Evolutionary conservation across 2,113 vertebrate species (phyloP).

Genomic region (Cephalopholis sonnerati): DNA sequence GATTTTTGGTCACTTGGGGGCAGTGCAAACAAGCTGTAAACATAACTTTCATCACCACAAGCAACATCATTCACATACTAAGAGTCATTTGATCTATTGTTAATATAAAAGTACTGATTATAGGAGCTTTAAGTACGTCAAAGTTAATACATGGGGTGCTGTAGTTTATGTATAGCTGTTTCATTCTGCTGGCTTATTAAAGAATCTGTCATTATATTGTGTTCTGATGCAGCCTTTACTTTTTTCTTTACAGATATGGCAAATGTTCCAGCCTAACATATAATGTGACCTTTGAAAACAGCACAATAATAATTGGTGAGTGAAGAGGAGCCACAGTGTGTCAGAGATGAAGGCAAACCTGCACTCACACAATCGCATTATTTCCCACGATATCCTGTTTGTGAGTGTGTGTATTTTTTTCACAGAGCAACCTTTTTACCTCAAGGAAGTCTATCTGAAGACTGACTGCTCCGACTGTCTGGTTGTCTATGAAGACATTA

Average conservation of each 20-base stretch:
- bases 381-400: too few relatives aligned
- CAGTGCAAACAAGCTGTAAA: too few relatives aligned
- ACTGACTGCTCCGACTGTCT: constrained; percentile 68
- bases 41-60: not conserved
- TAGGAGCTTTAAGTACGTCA: too few relatives aligned
- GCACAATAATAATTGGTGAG: constrained; percentile 71
- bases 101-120: too few relatives aligned
- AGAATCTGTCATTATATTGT: too few relatives aligned
- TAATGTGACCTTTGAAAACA: constrained; percentile 75
- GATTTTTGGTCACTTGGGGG: not conserved
- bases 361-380: not conserved
- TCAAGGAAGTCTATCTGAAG: constrained; percentile 70
- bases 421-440: constrained; percentile 72
- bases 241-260: constrained; percentile 38
- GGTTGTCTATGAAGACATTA: constrained; percentile 59
- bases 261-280: constrained; percentile 56
- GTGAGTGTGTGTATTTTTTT: constrained; percentile 11
- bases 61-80: too few relatives aligned
- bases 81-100: not conserved
- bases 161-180: too few relatives aligned
- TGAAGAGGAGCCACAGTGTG: not conserved
- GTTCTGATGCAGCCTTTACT: not conserved
- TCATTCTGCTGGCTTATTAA: too few relatives aligned
- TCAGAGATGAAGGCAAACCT: not conserved
- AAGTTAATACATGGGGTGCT: too few relatives aligned